Evolutionary conservation across 2,888 invertebrate genomes (phyloP), one percentile per base, ranked within the genome.

Genomic region (Pheosia gnoma): DNA sequence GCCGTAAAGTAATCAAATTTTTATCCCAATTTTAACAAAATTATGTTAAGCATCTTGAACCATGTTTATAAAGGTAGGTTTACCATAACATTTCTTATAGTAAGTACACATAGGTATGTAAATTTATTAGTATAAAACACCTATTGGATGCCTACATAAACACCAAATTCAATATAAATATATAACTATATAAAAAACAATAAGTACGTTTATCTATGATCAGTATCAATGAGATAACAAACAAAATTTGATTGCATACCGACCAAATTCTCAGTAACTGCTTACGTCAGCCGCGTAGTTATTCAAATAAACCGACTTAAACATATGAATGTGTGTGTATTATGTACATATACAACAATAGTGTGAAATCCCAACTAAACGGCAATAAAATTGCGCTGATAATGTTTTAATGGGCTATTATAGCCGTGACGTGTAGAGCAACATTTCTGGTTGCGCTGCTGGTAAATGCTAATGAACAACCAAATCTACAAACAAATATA

Each of bases 221-320:
- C 39, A 52, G 13, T 70, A 72, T 70, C 69, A 62, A 65, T 72
- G 25, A 68, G 53, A 59, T 68, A 61, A 63, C 47, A 60, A 72
- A 67, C 59, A 57, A 61, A 57, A 71, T 69, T 72, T 66, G 70
- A 72, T 68, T 66, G 25, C 25, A 25, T 25, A 60, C 63, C 39
- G 13, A 61, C 52, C 45, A 55, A 72, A 68, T 71, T 71, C 70
- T 57, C 41, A 25, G 73, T 66, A 70, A 68, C 52, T 47, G 52
- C 53, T 72, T 63, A 72, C 63, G 70, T 59, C 53, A 47, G 63
- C 59, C 41, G 43, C 9, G 5, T 36, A 61, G 6, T 13, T 13
- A 56, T 56, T 56, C 47, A 58, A 58, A 61, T 58, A 59, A 66
- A 72, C 73, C 66, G 5, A 54, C 38, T 5, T 38, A 6, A 5